Evolutionary conservation across 2,113 vertebrate genomes (phyloP), one percentile per base, ranked within the genome.

Genomic region (Regulus satrapa): DNA sequence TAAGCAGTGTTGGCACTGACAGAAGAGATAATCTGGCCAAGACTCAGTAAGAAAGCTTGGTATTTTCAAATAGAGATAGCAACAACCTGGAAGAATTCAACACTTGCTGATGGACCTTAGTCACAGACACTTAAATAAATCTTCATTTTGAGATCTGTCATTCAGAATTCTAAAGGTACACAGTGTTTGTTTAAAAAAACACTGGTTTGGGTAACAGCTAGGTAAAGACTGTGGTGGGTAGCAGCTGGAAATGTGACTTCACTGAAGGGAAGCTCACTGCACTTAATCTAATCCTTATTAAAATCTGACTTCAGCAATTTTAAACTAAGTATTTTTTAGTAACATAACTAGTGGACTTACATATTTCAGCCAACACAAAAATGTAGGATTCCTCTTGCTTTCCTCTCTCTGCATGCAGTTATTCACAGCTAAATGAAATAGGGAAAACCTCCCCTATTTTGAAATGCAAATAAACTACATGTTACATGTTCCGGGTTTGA

Each of bases 391-490:
- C 10, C 16, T 63, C 4, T 5, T 25, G 15, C 51, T 63, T 91
- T 31, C 6, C 31, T 80, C 23, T 32, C 3, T 75, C 41, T 79
- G 32, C 2, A 8, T 19, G 15, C 26, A 56, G 48, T 73, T 36
- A 80, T 40, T 8, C 67, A 72, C 28, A 64, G 12, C 21, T 43
- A 64, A 76, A 63, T 51, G 12, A 67, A 80, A 89, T 3, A 63
- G 36, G 36, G 14, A 14, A 83, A 84, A 48, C 2, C 12, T 61
- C n/a, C 52, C 6, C 26, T 61, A 3, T 51, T 59, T 14, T 61
- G 49, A 73, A 89, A 76, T 6, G 23, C 64, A 87, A 77, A 77
- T 28, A 66, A 88, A 91, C 38, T 61, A 18, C n/a, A n/a, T n/a
- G n/a, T n/a, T n/a, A 7, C 1, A 0, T 18, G 17, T 69, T 69